phyloP scores from a whole-genome alignment of 2,888 invertebrate species.

The Drosophila anomelani region DNA sequence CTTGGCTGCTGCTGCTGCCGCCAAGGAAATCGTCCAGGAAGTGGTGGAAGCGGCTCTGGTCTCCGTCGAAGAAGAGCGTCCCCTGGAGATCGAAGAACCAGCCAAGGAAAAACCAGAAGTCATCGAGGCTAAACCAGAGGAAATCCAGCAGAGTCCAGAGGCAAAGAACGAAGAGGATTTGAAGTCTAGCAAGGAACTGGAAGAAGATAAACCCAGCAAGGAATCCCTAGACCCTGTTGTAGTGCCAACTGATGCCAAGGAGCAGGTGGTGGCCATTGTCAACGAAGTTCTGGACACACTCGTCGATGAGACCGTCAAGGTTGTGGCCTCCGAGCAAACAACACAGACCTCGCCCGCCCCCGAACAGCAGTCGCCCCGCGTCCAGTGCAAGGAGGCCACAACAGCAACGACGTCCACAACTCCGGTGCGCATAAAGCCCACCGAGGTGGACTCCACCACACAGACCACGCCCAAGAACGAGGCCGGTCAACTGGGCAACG shows the following conservation, averaged over 20 bases:
- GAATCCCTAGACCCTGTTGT: background rate
- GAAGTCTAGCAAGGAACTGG: background rate
- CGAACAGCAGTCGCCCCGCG: conserved; percentile 14
- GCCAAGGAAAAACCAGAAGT: background rate
- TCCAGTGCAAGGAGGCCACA: conserved; percentile 10
- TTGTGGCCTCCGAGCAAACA: conserved; percentile 54
- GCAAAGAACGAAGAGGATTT: background rate
- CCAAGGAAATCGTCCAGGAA: conserved; percentile 75
- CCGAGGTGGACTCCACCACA: conserved; percentile 80
- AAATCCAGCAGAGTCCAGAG: background rate
- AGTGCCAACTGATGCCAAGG: conserved; percentile 44
- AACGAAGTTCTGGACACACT: conserved; percentile 73
- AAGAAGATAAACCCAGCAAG: background rate
- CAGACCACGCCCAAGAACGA: conserved; percentile 81
- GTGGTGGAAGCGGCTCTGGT: conserved; percentile 75
- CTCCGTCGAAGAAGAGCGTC: conserved; percentile 43
- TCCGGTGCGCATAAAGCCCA: conserved; percentile 58
- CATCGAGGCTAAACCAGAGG: background rate
- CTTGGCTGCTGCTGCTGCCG: conserved; percentile 63
- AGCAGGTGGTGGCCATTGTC: conserved; percentile 69
- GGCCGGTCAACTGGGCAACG: conserved; percentile 46
- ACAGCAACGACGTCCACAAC: conserved; percentile 3
- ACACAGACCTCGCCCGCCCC: conserved; percentile 54
- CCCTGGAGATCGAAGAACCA: background rate
- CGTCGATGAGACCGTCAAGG: conserved; percentile 68